These are phyloP conservation scores for Leptinotarsa undecemlineata DNA, from an alignment of 1,140 invertebrate species.

Conservation along the genomic window DNA sequence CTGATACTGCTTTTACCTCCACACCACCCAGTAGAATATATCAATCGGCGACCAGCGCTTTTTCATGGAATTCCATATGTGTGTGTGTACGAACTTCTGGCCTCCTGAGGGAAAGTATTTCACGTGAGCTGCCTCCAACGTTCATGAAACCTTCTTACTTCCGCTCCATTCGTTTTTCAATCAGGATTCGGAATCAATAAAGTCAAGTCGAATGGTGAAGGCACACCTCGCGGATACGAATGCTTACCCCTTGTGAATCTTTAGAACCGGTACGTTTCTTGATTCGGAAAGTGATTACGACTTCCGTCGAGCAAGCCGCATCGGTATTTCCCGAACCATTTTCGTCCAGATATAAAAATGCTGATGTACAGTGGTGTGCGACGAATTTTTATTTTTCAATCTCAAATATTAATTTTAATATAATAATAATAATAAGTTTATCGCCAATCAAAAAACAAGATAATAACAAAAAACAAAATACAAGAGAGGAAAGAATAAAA, in stretches of 20 bases:
- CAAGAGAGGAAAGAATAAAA: too few relatives aligned
- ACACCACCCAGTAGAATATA: neutral
- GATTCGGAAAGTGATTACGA: conserved; percentile 2
- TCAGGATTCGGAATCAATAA: conserved; percentile 43
- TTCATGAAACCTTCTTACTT: conserved; percentile 47
- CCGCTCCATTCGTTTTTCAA: conserved; percentile 49
- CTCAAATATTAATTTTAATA: too few relatives aligned
- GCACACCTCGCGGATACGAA: conserved; percentile 3
- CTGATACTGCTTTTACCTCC: too few relatives aligned
- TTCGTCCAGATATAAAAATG: neutral
- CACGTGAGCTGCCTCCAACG: conserved; percentile 5
- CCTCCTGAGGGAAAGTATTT: conserved; percentile 9
- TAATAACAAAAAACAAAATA: too few relatives aligned
- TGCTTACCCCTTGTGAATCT: conserved; percentile 11
- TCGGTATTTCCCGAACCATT: neutral
- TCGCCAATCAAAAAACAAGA: too few relatives aligned
- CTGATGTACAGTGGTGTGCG: too few relatives aligned
- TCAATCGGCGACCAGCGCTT: neutral
- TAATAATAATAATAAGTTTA: too few relatives aligned
- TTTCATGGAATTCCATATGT: neutral
- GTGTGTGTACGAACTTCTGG: neutral
- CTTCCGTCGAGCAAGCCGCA: neutral
- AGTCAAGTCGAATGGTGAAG: conserved; percentile 11
- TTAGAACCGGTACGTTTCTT: conserved; percentile 4
- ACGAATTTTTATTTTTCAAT: too few relatives aligned